Conservation (phyloP, 2,797 vertebrate genomes). For the Amphiprion clarkii region DNA sequence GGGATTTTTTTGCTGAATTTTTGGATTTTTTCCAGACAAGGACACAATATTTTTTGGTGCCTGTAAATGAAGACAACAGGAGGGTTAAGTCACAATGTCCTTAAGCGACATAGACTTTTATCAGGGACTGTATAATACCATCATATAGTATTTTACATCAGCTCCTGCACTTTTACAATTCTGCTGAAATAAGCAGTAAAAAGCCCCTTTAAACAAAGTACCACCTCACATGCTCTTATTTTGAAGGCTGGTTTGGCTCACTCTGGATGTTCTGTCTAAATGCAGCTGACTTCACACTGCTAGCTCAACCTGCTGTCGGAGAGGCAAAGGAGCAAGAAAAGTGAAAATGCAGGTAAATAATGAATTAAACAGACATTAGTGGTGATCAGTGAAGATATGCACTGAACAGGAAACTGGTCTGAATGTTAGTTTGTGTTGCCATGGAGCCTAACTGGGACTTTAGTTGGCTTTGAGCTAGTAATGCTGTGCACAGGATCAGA, state of each 20-base stretch:
- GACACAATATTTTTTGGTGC: too few species aligned
- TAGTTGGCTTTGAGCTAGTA: background rate
- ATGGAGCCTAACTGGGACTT: background rate
- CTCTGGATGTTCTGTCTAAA: background rate
- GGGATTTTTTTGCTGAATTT: too few species aligned
- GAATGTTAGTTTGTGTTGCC: background rate
- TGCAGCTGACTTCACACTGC: rapidly evolving
- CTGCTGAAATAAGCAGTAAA: too few species aligned
- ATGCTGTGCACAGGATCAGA: constrained; percentile 44
- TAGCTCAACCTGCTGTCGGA: background rate
- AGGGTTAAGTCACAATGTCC: too few species aligned
- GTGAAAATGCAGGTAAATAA: constrained; percentile 65
- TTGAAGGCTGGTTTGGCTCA: background rate
- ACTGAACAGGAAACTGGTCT: rapidly evolving
- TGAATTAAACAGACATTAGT: rapidly evolving
- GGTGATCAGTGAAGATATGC: too few species aligned
- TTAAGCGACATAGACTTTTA: too few species aligned
- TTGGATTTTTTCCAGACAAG: too few species aligned
- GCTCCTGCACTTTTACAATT: too few species aligned
- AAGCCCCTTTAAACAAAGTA: background rate
- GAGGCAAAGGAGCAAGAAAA: background rate
- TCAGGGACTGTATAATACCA: too few species aligned
- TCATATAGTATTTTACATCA: too few species aligned
- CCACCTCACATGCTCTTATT: constrained; percentile 30
- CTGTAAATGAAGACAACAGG: too few species aligned